Conservation (phyloP, 2,888 invertebrate genomes). For the Hirtodrosophila histrioides region DNA sequence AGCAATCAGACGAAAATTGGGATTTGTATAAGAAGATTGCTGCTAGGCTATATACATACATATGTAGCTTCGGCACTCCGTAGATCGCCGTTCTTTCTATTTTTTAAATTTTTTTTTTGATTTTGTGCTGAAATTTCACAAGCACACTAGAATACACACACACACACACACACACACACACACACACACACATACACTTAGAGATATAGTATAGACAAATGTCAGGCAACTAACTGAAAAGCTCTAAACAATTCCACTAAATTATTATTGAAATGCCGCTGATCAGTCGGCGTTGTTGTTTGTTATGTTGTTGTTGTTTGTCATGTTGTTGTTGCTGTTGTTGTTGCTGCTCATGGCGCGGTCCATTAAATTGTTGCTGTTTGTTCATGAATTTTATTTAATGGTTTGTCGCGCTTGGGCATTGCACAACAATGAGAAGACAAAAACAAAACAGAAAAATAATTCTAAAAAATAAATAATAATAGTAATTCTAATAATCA, state of each 20-base stretch:
- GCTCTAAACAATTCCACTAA: conserved; percentile 58
- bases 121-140: conserved; percentile 34
- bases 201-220: conserved; percentile 11
- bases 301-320: conserved; percentile 24
- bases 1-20: too few species aligned
- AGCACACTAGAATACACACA: conserved; percentile 14
- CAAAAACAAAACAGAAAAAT: conserved; percentile 17
- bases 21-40: too few species aligned
- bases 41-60: too few species aligned
- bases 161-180: conserved; percentile 5
- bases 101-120: conserved; percentile 12
- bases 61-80: too few species aligned
- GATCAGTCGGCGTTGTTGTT: conserved; percentile 42
- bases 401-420: conserved; percentile 75
- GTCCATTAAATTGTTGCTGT: conserved; percentile 64
- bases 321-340: conserved; percentile 29
- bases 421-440: conserved; percentile 62
- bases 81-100: too few species aligned
- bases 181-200: not conserved
- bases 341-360: conserved; percentile 44
- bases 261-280: conserved; percentile 53
- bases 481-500: conserved; percentile 39
- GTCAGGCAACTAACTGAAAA: conserved; percentile 48
- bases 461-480: conserved; percentile 1
- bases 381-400: conserved; percentile 65